Evolutionary conservation across 2,888 invertebrate species (phyloP), one percentile per base, ranked within the genome.

Genomic region (Pristionchus mayeri): DNA sequence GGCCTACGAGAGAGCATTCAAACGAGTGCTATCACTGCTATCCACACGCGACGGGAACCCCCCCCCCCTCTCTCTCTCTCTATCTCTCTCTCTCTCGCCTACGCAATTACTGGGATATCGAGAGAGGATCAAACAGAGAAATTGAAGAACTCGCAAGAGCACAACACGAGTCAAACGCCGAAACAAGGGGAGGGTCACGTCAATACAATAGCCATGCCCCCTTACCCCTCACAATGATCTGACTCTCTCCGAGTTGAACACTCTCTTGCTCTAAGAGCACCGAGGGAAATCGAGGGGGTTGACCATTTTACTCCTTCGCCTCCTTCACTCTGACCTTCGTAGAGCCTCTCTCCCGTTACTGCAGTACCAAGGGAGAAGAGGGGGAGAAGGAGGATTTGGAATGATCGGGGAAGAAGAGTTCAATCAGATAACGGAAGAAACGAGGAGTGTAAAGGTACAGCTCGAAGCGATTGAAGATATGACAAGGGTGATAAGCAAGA

Each of bases 241-340:
- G n/a, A 6, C 44, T 44, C 44, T 44, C 44, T 44, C 44, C 44
- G n/a, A n/a, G n/a, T n/a, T n/a, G n/a, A n/a, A n/a, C n/a, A n/a
- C n/a, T n/a, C n/a, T n/a, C n/a, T n/a, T n/a, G n/a, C n/a, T n/a
- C n/a, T n/a, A n/a, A n/a, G n/a, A n/a, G n/a, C n/a, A n/a, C n/a
- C n/a, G n/a, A n/a, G n/a, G n/a, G n/a, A n/a, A n/a, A n/a, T n/a
- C n/a, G n/a, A n/a, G n/a, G n/a, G n/a, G n/a, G n/a, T n/a, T n/a
- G n/a, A n/a, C n/a, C n/a, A n/a, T n/a, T n/a, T n/a, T n/a, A n/a
- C 44, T 44, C 44, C 44, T 44, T 44, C 44, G 7, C 6, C 44
- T 44, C 44, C 44, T 44, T n/a, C n/a, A n/a, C 44, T 21, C 24
- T 63, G 63, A 63, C 63, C 63, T 63, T 63, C 63, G 63, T 9